Conservation (phyloP, 2,113 vertebrate genomes). For the Semnornis frantzii region DNA sequence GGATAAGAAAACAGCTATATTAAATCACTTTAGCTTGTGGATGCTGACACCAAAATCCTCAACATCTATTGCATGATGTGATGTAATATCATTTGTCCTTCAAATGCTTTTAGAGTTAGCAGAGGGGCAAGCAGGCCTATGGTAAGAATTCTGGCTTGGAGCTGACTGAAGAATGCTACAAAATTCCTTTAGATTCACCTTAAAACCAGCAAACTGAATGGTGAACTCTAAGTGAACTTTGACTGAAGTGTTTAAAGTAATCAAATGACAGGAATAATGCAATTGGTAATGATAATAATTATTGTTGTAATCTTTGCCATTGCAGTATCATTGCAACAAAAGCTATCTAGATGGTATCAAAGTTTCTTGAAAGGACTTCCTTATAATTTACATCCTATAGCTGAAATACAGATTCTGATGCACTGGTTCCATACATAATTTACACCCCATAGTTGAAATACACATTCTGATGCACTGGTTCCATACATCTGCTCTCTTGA, state of each 20-base stretch:
- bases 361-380: background rate
- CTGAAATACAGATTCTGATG: slow-evolving; percentile 68
- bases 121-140: background rate
- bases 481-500: slow-evolving; percentile 80
- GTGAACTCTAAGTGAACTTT: background rate
- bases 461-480: slow-evolving; percentile 59
- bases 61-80: background rate
- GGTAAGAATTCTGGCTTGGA: background rate
- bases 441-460: slow-evolving; percentile 59
- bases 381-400: slow-evolving; percentile 42
- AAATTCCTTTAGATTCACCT: background rate
- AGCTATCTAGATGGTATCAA: background rate
- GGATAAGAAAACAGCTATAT: background rate
- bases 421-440: slow-evolving; percentile 68
- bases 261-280: background rate
- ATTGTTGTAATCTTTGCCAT: background rate
- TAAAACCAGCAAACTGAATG: background rate
- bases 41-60: background rate
- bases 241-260: background rate
- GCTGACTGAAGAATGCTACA: background rate
- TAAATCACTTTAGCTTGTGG: background rate
- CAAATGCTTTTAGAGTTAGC: background rate
- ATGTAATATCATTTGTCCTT: background rate
- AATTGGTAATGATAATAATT: background rate
- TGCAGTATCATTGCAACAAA: background rate